These are phyloP conservation scores for Atta texana DNA, from an alignment of 1,140 invertebrate genomes.

Conservation along the genomic window DNA sequence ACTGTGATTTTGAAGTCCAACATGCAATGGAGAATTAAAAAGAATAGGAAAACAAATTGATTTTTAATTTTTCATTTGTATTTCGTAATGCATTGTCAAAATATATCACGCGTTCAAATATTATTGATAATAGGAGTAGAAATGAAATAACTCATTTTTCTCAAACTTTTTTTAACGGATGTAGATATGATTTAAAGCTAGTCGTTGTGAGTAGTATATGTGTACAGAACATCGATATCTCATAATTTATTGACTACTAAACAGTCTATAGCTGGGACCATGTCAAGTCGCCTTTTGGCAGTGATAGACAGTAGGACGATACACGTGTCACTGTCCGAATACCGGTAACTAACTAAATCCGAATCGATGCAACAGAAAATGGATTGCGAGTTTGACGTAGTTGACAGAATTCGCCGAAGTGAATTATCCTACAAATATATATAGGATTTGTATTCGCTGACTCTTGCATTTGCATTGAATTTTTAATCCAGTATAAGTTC, in stretches of 20 bases:
- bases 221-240: constrained; percentile 41
- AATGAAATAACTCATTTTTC: constrained; percentile 26
- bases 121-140: neutral
- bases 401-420: constrained; percentile 58
- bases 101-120: neutral
- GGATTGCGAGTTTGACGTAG: constrained; percentile 56
- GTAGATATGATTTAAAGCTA: neutral
- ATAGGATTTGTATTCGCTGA: constrained; percentile 34
- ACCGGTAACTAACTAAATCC: constrained; percentile 62
- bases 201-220: neutral
- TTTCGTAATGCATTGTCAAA: neutral
- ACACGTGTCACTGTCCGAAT: constrained; percentile 60
- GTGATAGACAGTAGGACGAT: constrained; percentile 62
- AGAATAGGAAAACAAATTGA: neutral
- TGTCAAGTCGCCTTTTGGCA: constrained; percentile 54
- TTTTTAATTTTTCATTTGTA: constrained; percentile 8
- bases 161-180: constrained; percentile 24
- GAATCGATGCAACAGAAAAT: constrained; percentile 64
- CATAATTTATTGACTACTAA: constrained; percentile 65
- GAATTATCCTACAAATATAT: constrained; percentile 52
- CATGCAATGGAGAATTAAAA: neutral
- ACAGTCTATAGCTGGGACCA: constrained; percentile 48
- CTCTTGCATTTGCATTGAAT: constrained; percentile 37
- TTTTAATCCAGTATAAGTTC: constrained; percentile 1
- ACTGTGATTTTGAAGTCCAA: too few relatives aligned